Evolutionary conservation across 2,113 vertebrate species (phyloP).

Genomic region (Lontra canadensis): DNA sequence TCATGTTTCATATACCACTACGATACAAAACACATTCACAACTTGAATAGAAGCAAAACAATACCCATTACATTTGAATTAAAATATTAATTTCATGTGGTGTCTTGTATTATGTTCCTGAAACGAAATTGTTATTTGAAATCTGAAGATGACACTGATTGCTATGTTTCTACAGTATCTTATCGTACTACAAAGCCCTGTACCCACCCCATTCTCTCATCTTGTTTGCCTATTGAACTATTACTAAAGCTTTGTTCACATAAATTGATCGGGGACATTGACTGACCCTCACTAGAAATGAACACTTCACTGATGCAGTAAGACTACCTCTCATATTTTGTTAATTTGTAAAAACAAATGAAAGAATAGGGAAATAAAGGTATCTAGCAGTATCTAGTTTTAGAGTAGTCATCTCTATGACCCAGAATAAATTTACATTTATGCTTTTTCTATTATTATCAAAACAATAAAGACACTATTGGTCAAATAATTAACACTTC

Average conservation of each 20-base stretch:
- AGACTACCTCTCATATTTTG: background rate
- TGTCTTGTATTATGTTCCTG: background rate
- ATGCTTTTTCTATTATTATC: background rate
- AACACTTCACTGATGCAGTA: background rate
- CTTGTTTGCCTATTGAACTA: background rate
- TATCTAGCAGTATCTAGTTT: background rate
- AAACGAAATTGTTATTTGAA: background rate
- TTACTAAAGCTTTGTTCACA: background rate
- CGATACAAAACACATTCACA: background rate
- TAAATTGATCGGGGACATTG: background rate
- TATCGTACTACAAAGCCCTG: background rate
- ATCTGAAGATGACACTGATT: background rate
- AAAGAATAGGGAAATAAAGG: background rate
- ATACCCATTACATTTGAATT: background rate
- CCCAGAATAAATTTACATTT: background rate
- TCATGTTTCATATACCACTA: background rate
- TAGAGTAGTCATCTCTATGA: background rate
- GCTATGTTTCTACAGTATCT: background rate
- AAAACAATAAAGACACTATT: slow-evolving; percentile 11
- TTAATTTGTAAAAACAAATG: background rate
- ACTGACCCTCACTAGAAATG: background rate
- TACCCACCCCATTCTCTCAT: background rate
- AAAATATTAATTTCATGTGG: background rate
- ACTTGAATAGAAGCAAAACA: background rate
- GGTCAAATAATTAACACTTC: slow-evolving; percentile 20